phyloP scores from a whole-genome alignment of 2,113 vertebrate genomes.

The Lampris incognitus region DNA sequence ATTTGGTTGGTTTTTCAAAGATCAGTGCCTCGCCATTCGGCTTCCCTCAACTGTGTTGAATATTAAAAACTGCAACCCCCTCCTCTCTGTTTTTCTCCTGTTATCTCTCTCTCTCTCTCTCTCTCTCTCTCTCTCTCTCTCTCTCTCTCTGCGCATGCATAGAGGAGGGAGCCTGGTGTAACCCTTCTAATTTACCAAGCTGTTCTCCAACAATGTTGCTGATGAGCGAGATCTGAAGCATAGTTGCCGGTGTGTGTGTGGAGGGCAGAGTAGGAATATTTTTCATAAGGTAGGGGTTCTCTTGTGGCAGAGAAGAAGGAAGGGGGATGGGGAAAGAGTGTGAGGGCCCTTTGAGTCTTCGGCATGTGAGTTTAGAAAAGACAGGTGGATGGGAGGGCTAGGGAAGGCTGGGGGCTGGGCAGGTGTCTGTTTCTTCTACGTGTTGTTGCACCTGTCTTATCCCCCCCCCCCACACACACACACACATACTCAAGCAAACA shows the following conservation, averaged over 20 bases:
- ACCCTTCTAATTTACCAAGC: constrained; percentile 16
- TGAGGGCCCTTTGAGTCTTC: constrained; percentile 20
- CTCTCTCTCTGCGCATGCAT: background rate
- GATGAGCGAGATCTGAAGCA: constrained; percentile 3
- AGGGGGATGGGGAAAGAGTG: background rate
- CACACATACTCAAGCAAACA: too few species aligned
- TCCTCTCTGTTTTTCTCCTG: background rate
- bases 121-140: background rate
- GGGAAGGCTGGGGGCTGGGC: constrained; percentile 18
- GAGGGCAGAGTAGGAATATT: background rate
- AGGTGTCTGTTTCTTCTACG: constrained; percentile 35
- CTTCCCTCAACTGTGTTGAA: constrained; percentile 35
- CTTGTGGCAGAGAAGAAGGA: constrained; percentile 21
- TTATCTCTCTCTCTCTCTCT: background rate
- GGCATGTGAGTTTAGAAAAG: constrained; percentile 48
- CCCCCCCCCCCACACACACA: constrained; percentile 48
- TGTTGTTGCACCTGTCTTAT: constrained; percentile 28
- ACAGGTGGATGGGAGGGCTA: constrained; percentile 35
- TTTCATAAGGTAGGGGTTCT: constrained; percentile 32
- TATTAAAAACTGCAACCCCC: constrained; percentile 32
- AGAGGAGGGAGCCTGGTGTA: background rate
- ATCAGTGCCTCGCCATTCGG: constrained; percentile 33
- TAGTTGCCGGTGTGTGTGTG: background rate
- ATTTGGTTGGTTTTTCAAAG: constrained; percentile 30
- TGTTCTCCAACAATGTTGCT: constrained; percentile 1